These are phyloP conservation scores for Nesoenas mayeri DNA, from an alignment of 2,113 vertebrate species.

Conservation along the genomic window DNA sequence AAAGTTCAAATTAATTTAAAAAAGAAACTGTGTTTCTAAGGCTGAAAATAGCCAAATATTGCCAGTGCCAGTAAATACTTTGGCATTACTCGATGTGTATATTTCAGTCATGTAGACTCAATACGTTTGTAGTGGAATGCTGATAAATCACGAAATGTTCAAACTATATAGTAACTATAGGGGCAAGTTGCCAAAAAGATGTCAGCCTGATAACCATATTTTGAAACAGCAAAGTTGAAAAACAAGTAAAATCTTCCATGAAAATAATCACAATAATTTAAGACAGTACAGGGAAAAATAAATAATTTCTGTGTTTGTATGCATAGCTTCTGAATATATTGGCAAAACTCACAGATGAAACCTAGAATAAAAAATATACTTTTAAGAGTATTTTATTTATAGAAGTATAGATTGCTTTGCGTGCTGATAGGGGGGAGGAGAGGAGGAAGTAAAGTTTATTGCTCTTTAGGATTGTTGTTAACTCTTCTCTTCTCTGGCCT, in stretches of 20 bases:
- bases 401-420: background rate
- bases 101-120: background rate
- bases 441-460: too few species aligned
- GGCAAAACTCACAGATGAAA: background rate
- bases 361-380: background rate
- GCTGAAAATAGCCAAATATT: background rate
- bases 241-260: background rate
- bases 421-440: too few species aligned
- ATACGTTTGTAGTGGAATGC: background rate
- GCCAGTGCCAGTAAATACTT: background rate
- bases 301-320: background rate
- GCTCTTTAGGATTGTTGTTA: too few species aligned
- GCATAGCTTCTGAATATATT: background rate
- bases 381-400: background rate
- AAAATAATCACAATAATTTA: background rate
- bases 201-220: background rate
- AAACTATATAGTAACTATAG: background rate
- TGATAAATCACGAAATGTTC: background rate
- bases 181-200: background rate
- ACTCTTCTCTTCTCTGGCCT: too few species aligned
- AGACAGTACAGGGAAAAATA: background rate
- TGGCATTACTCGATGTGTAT: background rate
- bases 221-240: background rate
- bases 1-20: background rate
- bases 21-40: background rate